Evolutionary conservation across 2,797 vertebrate species (phyloP), one percentile per base, ranked within the genome.

Genomic region (Monodelphis domestica): DNA sequence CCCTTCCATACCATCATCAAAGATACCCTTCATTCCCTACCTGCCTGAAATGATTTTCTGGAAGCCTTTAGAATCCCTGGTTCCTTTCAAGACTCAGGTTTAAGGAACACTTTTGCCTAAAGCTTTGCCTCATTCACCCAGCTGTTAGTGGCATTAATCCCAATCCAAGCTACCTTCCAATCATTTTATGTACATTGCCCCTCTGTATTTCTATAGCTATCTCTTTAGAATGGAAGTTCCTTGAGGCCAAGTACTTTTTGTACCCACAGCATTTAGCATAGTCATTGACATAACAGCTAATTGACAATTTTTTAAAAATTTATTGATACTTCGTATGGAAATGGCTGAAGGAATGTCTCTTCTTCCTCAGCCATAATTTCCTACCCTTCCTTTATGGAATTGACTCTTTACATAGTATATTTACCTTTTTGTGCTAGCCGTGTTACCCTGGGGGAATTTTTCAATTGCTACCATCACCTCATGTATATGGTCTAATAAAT

Each of bases 401-500:
- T 53, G 9, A 54, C 10, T 45, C 89, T 91, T 12, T 9, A 5
- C 21, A 5, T 92, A 53, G 9, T 70, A 53, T 54, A 89, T 91
- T 95, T 89, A 78, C 91, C 7, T 91, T 59, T 45, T 38, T 5
- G 38, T 29, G 89, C n/a, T 54, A 51, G 26, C 91, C 94, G 50
- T 54, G 91, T 89, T 70, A 53, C 7, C 50, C 63, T 45, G 21
- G 21, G 38, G n/a, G 29, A 56, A 92, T 50, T 91, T 87, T 21
- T 91, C 87, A 4, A 30, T 53, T 33, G 6, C 89, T 90, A 11
- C 91, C 50, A 90, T 57, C 28, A 53, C 52, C 11, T 11, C 87
- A 87, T 54, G 51, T 78, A 38, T 57, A 54, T 89, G 63, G 1
- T 3, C 12, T 26, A 54, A 51, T 94, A 87, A 59, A 28, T 87